Conservation (phyloP, 2,797 vertebrate species). For the Caiman crocodilus region DNA sequence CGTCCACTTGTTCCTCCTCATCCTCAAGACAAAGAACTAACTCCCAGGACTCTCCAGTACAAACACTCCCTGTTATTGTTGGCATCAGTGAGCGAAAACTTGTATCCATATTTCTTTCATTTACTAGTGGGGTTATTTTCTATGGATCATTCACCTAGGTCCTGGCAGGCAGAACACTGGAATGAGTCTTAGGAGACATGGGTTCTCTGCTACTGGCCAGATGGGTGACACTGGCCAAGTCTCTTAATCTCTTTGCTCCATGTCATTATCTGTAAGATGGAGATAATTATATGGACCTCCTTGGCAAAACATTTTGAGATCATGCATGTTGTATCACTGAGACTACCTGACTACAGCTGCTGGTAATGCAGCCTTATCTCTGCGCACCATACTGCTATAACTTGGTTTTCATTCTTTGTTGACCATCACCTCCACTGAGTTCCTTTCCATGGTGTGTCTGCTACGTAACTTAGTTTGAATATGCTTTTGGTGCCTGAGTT, state of each 20-base stretch:
- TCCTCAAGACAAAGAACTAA: neutral
- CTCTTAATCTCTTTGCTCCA: neutral
- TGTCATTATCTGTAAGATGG: neutral
- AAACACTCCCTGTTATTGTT: neutral
- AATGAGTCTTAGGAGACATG: neutral
- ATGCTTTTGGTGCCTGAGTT: neutral
- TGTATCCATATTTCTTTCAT: rapidly evolving
- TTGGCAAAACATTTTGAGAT: neutral
- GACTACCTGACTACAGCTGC: neutral
- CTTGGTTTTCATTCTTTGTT: slow-evolving; percentile 44
- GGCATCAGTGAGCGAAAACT: rapidly evolving
- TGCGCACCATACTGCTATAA: neutral
- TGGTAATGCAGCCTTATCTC: slow-evolving; percentile 38
- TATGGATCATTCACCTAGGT: neutral
- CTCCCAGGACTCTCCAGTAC: rapidly evolving
- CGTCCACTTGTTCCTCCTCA: neutral
- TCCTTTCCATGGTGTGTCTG: neutral
- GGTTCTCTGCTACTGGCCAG: neutral
- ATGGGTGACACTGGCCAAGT: neutral
- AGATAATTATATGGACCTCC: neutral
- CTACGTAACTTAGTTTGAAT: neutral
- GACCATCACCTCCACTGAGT: slow-evolving; percentile 42
- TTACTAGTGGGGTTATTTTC: neutral
- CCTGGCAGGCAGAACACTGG: rapidly evolving
- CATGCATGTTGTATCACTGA: neutral